Evolutionary conservation across 2,797 vertebrate species (phyloP).

Genomic region (Petrocephalus schoutedeni): DNA sequence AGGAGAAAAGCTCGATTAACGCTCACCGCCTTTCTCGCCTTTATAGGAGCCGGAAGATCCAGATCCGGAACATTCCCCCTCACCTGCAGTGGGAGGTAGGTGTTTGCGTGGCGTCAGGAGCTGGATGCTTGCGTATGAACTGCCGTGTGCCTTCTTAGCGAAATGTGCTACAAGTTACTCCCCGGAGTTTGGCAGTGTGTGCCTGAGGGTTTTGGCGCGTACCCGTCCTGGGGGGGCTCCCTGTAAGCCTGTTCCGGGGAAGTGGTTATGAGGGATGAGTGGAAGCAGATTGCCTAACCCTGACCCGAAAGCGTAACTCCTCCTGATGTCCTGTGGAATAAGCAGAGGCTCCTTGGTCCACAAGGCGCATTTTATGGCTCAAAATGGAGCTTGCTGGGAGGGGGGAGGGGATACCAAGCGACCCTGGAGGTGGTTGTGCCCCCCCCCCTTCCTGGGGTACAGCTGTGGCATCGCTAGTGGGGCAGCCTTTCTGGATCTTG

Average conservation of each 20-base stretch:
- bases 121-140: conserved; percentile 39
- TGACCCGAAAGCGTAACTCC: not conserved
- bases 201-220: not conserved
- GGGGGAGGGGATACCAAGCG: not conserved
- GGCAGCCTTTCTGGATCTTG: not conserved
- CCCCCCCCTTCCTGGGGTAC: not conserved
- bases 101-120: conserved; percentile 23
- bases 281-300: not conserved
- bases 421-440: not conserved
- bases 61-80: conserved; percentile 94
- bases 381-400: not conserved
- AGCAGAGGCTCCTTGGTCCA: not conserved
- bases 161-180: not conserved
- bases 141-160: not conserved
- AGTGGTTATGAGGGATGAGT: not conserved
- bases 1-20: not conserved
- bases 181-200: not conserved
- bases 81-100: conserved; percentile 97
- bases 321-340: not conserved
- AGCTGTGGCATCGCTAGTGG: not conserved
- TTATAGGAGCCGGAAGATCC: conserved; percentile 92
- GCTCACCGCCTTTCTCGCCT: conserved; percentile 49
- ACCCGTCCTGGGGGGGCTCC: not conserved
- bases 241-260: not conserved
- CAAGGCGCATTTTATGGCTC: not conserved